Conservation (phyloP, 1,140 invertebrate genomes). For the Drosophila murphyi region DNA sequence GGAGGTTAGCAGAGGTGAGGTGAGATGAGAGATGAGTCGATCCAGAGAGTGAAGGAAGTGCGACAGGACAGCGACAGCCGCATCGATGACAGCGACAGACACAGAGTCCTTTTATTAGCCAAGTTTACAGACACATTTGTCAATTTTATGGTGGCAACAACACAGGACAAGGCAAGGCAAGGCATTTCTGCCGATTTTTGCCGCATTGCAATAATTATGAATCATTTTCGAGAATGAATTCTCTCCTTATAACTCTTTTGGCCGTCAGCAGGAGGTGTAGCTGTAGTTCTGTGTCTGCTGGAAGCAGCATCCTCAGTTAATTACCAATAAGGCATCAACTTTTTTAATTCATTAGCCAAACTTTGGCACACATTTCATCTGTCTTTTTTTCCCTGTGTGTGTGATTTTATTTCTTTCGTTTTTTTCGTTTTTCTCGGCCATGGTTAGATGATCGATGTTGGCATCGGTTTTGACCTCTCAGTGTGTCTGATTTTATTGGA, state of each 20-base stretch:
- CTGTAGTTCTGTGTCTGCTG: background rate
- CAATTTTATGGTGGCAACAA: slow-evolving; percentile 82
- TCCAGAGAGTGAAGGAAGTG: background rate
- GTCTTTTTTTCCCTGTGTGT: background rate
- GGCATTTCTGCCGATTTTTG: slow-evolving; percentile 57
- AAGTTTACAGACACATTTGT: slow-evolving; percentile 84
- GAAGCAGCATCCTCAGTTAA: slow-evolving; percentile 48
- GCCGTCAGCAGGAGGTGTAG: background rate
- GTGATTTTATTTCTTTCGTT: no score
- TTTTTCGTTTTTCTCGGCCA: slow-evolving; percentile 5
- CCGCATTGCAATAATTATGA: slow-evolving; percentile 83
- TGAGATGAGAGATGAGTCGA: slow-evolving; percentile 1
- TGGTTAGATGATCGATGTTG: slow-evolving; percentile 62
- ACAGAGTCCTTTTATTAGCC: slow-evolving; percentile 67
- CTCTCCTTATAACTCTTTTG: background rate
- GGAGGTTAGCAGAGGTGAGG: background rate
- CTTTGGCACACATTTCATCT: slow-evolving; percentile 55
- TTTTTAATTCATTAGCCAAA: slow-evolving; percentile 75
- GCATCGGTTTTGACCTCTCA: slow-evolving; percentile 69
- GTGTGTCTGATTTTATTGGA: slow-evolving; percentile 79
- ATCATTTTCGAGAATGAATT: slow-evolving; percentile 58
- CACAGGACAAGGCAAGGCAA: slow-evolving; percentile 45
- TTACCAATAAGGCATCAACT: slow-evolving; percentile 65
- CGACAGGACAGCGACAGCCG: slow-evolving; percentile 3
- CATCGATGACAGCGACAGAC: slow-evolving; percentile 26